Evolutionary conservation across 2,888 invertebrate species (phyloP).

Genomic region (Suillia variegata): DNA sequence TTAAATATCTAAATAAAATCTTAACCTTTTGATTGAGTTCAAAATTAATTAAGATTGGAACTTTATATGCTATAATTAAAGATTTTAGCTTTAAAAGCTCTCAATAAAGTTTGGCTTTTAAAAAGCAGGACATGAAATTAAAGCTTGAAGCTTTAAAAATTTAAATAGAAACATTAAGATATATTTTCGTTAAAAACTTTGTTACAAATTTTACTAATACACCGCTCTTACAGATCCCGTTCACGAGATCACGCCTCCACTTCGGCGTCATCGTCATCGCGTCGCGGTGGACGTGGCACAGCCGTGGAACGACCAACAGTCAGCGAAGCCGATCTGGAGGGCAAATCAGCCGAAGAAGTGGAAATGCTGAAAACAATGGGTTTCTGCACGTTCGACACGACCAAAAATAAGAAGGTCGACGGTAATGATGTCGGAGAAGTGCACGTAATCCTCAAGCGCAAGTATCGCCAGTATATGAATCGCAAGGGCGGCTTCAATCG

Average conservation of each 20-base stretch:
- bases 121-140: no score
- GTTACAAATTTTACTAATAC: not conserved
- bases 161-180: not conserved
- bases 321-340: constrained; percentile 85
- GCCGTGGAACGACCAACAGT: constrained; percentile 69
- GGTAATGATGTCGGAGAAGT: constrained; percentile 95
- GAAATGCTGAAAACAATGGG: constrained; percentile 98
- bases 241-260: constrained; percentile 41
- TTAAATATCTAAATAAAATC: no score
- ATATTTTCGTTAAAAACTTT: not conserved
- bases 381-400: constrained; percentile 93
- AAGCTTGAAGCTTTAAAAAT: not conserved
- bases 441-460: constrained; percentile 93
- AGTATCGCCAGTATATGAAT: constrained; percentile 99
- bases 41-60: no score
- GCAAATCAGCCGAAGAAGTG: constrained; percentile 88
- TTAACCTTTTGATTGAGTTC: no score
- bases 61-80: no score
- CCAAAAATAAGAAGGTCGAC: constrained; percentile 94
- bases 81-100: no score
- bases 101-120: no score
- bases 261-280: constrained; percentile 35
- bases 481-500: constrained; percentile 98
- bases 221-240: constrained; percentile 53
- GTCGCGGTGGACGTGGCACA: constrained; percentile 44